These are phyloP conservation scores for Colossoma macropomum DNA, from an alignment of 2,113 vertebrate genomes.

Conservation along the genomic window DNA sequence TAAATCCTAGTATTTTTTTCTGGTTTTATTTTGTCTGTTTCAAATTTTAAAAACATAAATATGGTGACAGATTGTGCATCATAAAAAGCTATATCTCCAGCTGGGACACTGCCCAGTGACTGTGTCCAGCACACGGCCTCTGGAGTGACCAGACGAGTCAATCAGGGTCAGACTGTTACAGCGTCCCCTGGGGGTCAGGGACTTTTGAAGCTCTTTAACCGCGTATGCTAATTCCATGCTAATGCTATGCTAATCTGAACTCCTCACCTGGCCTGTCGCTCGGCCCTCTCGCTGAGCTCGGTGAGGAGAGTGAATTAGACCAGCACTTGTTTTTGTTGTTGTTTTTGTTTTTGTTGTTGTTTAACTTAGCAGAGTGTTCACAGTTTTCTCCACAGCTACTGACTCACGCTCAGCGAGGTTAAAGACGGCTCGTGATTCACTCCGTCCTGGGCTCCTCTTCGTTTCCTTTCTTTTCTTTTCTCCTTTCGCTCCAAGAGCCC, in stretches of 20 bases:
- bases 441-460: neutral
- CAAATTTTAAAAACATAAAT: too few relatives aligned
- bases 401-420: conserved; percentile 17
- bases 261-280: neutral
- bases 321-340: neutral
- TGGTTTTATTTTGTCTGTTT: too few relatives aligned
- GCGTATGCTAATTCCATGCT: neutral
- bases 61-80: too few relatives aligned
- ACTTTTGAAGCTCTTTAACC: neutral
- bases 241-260: conserved; percentile 1
- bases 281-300: too few relatives aligned
- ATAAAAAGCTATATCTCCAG: too few relatives aligned
- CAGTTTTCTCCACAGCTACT: conserved; percentile 34
- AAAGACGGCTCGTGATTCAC: conserved; percentile 18
- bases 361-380: neutral
- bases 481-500: neutral
- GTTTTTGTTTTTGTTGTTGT: neutral
- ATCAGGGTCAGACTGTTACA: neutral
- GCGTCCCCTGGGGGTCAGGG: neutral
- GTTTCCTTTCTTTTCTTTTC: neutral
- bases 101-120: neutral
- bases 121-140: neutral
- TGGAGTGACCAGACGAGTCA: neutral
- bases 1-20: too few relatives aligned
- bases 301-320: neutral